phyloP scores from a whole-genome alignment of 2,888 invertebrate genomes.

The Cynaeus angustus region DNA sequence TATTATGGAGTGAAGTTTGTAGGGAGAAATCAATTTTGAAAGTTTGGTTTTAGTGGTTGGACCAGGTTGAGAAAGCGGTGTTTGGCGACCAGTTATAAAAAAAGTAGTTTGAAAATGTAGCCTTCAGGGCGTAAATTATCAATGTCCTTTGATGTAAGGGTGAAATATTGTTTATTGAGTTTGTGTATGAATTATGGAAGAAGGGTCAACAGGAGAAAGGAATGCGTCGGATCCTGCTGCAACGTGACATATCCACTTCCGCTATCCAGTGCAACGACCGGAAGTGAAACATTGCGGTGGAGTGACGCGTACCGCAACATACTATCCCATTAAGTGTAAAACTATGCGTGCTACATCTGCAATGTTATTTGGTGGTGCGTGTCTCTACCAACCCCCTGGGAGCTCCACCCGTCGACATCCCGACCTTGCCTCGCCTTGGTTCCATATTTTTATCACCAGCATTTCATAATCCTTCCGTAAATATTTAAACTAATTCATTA shows the following conservation, averaged over 20 bases:
- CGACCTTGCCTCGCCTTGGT: conserved; percentile 50
- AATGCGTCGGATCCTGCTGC: conserved; percentile 51
- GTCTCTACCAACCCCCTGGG: conserved; percentile 51
- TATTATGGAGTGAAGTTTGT: too few species aligned
- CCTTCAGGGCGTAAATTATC: conserved; percentile 8
- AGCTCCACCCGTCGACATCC: conserved; percentile 49
- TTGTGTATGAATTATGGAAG: conserved; percentile 28
- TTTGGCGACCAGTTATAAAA: not conserved
- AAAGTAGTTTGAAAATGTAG: not conserved
- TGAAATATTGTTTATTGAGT: conserved; percentile 35
- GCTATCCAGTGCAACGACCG: conserved; percentile 60
- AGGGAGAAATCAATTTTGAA: too few species aligned
- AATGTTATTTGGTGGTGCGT: conserved; percentile 66
- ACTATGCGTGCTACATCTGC: conserved; percentile 68
- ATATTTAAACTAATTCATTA: conserved; percentile 51
- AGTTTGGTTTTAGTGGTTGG: too few species aligned
- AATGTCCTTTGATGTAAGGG: conserved; percentile 12
- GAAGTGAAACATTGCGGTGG: conserved; percentile 63
- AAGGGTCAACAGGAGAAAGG: conserved; percentile 48
- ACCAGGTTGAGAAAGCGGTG: not conserved
- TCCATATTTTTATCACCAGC: conserved; percentile 47
- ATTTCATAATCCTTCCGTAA: conserved; percentile 45
- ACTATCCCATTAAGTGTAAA: conserved; percentile 63
- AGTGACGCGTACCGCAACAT: conserved; percentile 55
- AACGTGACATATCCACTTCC: conserved; percentile 56